A percentile compares a stretch with the other conserved stretches of the same genome.
Conservation (phyloP, 2,888 invertebrate species). For the Mamestra brassicae region DNA sequence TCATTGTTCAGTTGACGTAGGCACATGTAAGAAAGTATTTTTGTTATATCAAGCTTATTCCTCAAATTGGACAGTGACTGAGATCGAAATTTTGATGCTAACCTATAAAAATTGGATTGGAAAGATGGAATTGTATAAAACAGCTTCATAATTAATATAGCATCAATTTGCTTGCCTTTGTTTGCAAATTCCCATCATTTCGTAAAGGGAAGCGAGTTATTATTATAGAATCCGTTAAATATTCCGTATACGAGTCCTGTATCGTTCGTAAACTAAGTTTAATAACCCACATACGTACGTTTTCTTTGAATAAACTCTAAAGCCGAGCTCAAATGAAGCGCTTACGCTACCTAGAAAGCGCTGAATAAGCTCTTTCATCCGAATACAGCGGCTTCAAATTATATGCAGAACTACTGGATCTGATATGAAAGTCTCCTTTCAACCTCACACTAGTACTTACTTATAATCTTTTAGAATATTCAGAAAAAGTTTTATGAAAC, state of each 20-base stretch:
- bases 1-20: not conserved
- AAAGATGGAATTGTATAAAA: no score
- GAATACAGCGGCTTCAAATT: slow-evolving; percentile 36
- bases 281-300: slow-evolving; percentile 4
- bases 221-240: not conserved
- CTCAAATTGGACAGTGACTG: not conserved
- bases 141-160: no score
- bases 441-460: not conserved
- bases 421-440: slow-evolving; percentile 22
- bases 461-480: slow-evolving; percentile 9
- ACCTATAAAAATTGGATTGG: no score
- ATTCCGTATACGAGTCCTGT: not conserved
- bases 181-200: not conserved
- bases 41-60: not conserved
- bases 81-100: not conserved
- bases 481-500: not conserved
- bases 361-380: slow-evolving; percentile 44
- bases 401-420: slow-evolving; percentile 28
- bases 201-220: not conserved
- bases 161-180: not conserved
- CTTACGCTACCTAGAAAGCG: slow-evolving; percentile 19
- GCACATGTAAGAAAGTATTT: not conserved
- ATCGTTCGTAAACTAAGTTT: not conserved
- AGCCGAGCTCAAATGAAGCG: slow-evolving; percentile 15
- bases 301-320: slow-evolving; percentile 28